Evolutionary conservation across 2,888 invertebrate species (phyloP), one percentile per base, ranked within the genome.

Genomic region (Crocallis elinguaria): DNA sequence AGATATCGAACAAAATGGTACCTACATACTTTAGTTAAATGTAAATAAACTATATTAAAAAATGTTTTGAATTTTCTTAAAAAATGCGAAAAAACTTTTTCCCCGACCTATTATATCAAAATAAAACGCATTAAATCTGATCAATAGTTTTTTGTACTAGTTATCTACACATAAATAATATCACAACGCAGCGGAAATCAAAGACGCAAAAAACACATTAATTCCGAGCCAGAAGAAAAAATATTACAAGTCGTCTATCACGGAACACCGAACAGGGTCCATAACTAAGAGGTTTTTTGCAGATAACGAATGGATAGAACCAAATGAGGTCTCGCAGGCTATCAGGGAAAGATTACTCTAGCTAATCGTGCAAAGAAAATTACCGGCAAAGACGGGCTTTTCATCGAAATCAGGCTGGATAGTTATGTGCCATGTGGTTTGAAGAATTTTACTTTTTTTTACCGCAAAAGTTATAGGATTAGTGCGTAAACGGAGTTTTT

Each of bases 301-400:
- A 42, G 48, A 54, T 48, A 54, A 57, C 30, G 42, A 54, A 52
- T 54, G 49, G 48, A 41, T 17, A 37, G 27, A 27, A n/a, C 25
- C 50, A 58, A 50, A 54, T 58, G 53, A 54, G 52, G 37, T 46
- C 39, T 49, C 56, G 38, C 46, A 9, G 38, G 38, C 55, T 52
- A 56, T 56, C 57, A 53, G 32, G 25, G 21, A 41, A 23, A 48
- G 48, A 51, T 56, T 49, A 38, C 42, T 49, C 43, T 42, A 43
- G 50, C 35, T 58, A 60, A 63, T 60, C 60, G 60, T 48, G 46
- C 52, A 49, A 25, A 42, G 41, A 53, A 14, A 29, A 51, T 52
- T 23, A 27, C 49, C 41, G 35, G 30, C 51, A 29, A 51, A 46
- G 23, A 27, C 49, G 41, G 35, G 30, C 51, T 43, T 48, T 49